phyloP scores from a whole-genome alignment of 2,797 vertebrate species.

The Cryptoblepharus egeriae region DNA sequence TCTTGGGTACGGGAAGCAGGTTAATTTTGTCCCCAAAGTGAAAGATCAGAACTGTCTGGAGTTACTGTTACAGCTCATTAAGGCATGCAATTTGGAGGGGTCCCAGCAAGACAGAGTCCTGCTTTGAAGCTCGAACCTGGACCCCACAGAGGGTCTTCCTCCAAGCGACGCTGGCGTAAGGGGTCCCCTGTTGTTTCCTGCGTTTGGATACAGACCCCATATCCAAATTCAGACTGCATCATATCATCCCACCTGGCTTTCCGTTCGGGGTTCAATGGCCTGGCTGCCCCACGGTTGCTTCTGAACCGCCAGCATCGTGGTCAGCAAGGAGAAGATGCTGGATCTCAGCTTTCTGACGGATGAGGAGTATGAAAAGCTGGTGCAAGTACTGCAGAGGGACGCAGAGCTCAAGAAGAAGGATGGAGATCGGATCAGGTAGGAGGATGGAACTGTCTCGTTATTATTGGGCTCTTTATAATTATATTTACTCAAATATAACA shows the following conservation, averaged over 20 bases:
- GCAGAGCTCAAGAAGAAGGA: slow-evolving; percentile 77
- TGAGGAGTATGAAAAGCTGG: slow-evolving; percentile 75
- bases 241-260: fast-evolving
- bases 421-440: slow-evolving; percentile 77
- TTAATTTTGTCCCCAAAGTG: slow-evolving; percentile 15
- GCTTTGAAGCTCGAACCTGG: slow-evolving; percentile 29
- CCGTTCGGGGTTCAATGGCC: slow-evolving; percentile 40
- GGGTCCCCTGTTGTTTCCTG: fast-evolving
- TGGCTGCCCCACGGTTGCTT: background rate
- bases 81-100: slow-evolving; percentile 26
- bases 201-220: background rate
- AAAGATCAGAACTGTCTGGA: slow-evolving; percentile 39
- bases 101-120: background rate
- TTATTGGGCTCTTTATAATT: too few species aligned
- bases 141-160: slow-evolving; percentile 13
- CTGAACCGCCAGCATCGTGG: background rate
- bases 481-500: too few species aligned
- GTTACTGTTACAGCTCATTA: slow-evolving; percentile 25
- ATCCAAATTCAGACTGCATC: background rate
- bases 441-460: background rate
- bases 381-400: slow-evolving; percentile 78
- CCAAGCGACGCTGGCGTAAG: slow-evolving; percentile 39
- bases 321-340: slow-evolving; percentile 62
- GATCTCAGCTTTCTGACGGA: slow-evolving; percentile 77
- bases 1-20: slow-evolving; percentile 12